A percentile compares a stretch with the other conserved stretches of the same genome.
Conservation (phyloP, 2,797 vertebrate species). For the Parauchenoglanis ngamensis region DNA sequence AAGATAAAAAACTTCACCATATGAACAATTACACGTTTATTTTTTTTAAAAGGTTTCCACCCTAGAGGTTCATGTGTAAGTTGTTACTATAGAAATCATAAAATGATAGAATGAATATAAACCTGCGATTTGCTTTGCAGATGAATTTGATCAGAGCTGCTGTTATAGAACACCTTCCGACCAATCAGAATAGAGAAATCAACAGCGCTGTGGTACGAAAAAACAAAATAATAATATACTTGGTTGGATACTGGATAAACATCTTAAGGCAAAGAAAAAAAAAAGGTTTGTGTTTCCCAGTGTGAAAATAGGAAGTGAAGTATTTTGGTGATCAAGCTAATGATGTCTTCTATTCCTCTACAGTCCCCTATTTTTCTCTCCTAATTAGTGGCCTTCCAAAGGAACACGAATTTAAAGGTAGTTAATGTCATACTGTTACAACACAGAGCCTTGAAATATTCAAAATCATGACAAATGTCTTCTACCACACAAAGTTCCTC, state of each 20-base stretch:
- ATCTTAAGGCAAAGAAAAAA: not conserved
- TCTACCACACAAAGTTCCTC: not conserved
- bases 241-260: not conserved
- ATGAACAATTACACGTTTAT: not conserved
- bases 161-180: not conserved
- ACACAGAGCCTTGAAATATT: not conserved
- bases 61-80: not conserved
- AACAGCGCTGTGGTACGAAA: not conserved
- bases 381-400: not conserved
- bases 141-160: not conserved
- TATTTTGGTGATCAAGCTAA: not conserved
- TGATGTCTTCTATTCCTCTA: not conserved
- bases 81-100: not conserved
- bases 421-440: not conserved
- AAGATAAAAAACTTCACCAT: not conserved
- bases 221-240: not conserved
- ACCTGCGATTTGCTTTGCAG: not conserved
- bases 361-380: not conserved
- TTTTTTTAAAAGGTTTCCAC: not conserved
- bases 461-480: not conserved
- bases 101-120: not conserved
- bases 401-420: not conserved
- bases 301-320: not conserved
- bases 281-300: not conserved
- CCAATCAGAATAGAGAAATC: not conserved